These are phyloP conservation scores for Enteromius viviparus DNA, from an alignment of 2,797 vertebrate genomes.

Conservation along the genomic window DNA sequence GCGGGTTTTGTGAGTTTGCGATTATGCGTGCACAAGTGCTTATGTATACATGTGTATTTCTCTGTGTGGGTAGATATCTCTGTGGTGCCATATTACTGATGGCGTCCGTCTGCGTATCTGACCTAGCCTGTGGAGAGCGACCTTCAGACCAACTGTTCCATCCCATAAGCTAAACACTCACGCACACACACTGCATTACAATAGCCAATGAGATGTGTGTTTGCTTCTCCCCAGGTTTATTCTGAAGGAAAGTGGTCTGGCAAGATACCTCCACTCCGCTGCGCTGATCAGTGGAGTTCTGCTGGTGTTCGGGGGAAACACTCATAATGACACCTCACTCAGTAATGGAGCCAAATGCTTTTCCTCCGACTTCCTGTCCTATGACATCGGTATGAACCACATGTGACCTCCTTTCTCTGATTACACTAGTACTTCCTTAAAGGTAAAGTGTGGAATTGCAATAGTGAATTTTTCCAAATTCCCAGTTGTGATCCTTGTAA, in stretches of 20 bases:
- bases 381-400: conserved; percentile 85
- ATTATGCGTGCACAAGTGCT: conserved; percentile 4
- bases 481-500: not conserved
- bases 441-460: conserved; percentile 10
- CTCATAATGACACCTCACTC: conserved; percentile 85
- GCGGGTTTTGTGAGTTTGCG: not conserved
- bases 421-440: conserved; percentile 13
- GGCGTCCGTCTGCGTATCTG: conserved; percentile 52
- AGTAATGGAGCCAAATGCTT: conserved; percentile 90
- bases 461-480: not conserved
- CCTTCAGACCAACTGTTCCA: conserved; percentile 71
- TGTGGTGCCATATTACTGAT: conserved; percentile 60
- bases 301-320: conserved; percentile 83
- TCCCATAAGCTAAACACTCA: conserved; percentile 31
- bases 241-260: conserved; percentile 85
- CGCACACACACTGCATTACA: not conserved
- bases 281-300: conserved; percentile 83
- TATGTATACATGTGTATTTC: conserved; percentile 23
- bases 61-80: conserved; percentile 35
- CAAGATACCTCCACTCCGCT: conserved; percentile 83
- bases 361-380: conserved; percentile 90
- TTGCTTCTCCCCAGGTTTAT: conserved; percentile 76
- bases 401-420: conserved; percentile 22
- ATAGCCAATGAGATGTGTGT: conserved; percentile 37
- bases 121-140: conserved; percentile 61